Percentiles rank a stretch among this genome's conserved stretches.
phyloP scores from a whole-genome alignment of 1,140 invertebrate species.

The Samia ricini region DNA sequence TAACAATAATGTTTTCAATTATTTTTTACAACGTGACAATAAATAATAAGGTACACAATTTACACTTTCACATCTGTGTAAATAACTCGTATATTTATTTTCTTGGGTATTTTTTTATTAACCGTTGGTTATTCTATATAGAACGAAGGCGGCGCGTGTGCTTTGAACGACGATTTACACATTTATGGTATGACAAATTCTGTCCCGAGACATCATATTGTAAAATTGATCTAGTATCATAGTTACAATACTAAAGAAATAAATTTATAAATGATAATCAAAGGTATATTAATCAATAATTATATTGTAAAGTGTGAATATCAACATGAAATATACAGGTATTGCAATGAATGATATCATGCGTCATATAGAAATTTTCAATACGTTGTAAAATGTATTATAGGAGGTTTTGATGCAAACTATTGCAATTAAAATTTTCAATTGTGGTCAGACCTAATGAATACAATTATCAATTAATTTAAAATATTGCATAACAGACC shows the following conservation, averaged over 20 bases:
- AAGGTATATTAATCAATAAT: background rate
- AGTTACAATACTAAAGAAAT: background rate
- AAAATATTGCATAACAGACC: no score
- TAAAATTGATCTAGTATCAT: constrained; percentile 3
- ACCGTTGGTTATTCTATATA: background rate
- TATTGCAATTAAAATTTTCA: background rate
- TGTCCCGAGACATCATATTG: constrained; percentile 4
- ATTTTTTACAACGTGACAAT: background rate
- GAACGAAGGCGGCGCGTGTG: constrained; percentile 29
- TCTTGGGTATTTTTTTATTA: constrained; percentile 12
- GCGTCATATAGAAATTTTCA: background rate
- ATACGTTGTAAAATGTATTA: no score
- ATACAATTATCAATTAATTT: no score
- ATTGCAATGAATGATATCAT: background rate
- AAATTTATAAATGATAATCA: background rate
- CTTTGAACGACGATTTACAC: constrained; percentile 21
- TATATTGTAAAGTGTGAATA: background rate
- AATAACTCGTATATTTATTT: constrained; percentile 21
- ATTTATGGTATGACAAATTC: constrained; percentile 20
- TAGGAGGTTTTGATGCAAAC: background rate
- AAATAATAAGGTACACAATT: background rate
- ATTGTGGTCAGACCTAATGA: no score
- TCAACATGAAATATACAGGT: background rate
- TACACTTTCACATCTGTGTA: constrained; percentile 20
- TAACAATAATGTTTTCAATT: constrained; percentile 1